Base-by-base conservation (phyloP, 2,888 invertebrate genomes). In the Gandaritis pyraliata region DNA sequence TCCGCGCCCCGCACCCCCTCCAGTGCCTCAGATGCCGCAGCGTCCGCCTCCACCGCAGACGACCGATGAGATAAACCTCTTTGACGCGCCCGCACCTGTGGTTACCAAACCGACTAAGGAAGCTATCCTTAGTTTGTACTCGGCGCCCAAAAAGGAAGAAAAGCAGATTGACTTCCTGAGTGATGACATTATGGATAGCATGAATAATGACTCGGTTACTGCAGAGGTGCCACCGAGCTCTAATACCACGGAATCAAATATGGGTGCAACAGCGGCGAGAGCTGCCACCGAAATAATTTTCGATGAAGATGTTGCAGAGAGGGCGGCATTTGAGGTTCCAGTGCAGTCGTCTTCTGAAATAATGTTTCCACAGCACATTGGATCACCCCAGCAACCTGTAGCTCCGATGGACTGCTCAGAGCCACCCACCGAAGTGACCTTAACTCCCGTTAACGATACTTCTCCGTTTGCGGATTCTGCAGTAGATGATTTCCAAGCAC, bases 51-150 rank as follows among this genome's bases (percentile, higher is more conserved):
- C 76, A 51, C 74, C 77, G 50, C 85, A 84, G 36, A 69, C 80
- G 0, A 46, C 62, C 1, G 88, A 88, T 51, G 93, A 93, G 36
- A 92, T 94, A 5, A 94, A 94, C 72, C 80, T 94, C 1, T 94
- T 94, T 61, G 94, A 94, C 51, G 93, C 93, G 16, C 94, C 93
- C 0, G 90, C 86, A 53, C 94, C 94, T 1, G 85, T 88, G 23
- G 79, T 85, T 3, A 65, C 82, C 0, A 91, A 90, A 67, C 94
- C 94, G 43, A 91, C 93, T 6, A 94, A 93, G 64, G 94, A 94
- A 77, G 94, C 91, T 49, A 94, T 94, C 55, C 75, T 94, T 39
- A 94, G 94, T 76, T 80, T 94, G 47, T 94, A 94, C 68, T 85
- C 93, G 0, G 83, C 84, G 2, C 92, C 93, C 1, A 87, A 85